Evolutionary conservation across 2,113 vertebrate species (phyloP), one percentile per base, ranked within the genome.

Genomic region (Columba janthina): DNA sequence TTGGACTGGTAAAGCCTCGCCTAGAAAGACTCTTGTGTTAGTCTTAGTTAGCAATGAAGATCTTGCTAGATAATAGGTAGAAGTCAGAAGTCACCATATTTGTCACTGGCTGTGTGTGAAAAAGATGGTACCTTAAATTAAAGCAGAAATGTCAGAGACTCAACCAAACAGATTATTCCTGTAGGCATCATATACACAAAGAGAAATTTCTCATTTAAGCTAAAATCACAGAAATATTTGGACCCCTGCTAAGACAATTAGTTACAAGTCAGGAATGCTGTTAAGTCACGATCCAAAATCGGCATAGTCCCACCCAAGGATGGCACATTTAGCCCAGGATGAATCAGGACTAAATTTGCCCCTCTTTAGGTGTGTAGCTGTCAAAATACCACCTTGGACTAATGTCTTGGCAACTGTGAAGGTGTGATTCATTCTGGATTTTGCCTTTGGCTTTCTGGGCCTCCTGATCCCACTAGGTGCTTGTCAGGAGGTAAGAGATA

Each of bases 401-500:
- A 34, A 42, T 67, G 42, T 21, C 53, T 69, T 40, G 34, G 21
- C 32, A 61, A 20, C 32, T 88, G 15, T n/a, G 36, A 74, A 62
- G 65, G 19, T 79, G n/a, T 2, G 0, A 36, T 19, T 91, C 12
- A 25, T 82, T 91, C 61, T 69, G 21, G 21, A 16, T 72, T 95
- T 82, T 88, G 54, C 31, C 15, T n/a, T 69, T 57, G 57, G 15
- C 57, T 90, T 81, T 60, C 21, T 19, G 42, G 62, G 44, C 4
- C 6, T 60, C 32, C 24, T 65, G 20, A 14, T 75, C 36, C 26
- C 57, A 24, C 34, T 28, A 51, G 50, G 3, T 72, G 29, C 58
- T 57, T 0, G 0, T 11, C 13, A 2, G 50, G n/a, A 80, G 5
- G 7, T 28, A 79, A 82, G 12, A 32, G 11, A 8, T 58, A 15